phyloP scores from a whole-genome alignment of 92 coral and sea anemone genomes.

The Epizoanthus ramosus region DNA sequence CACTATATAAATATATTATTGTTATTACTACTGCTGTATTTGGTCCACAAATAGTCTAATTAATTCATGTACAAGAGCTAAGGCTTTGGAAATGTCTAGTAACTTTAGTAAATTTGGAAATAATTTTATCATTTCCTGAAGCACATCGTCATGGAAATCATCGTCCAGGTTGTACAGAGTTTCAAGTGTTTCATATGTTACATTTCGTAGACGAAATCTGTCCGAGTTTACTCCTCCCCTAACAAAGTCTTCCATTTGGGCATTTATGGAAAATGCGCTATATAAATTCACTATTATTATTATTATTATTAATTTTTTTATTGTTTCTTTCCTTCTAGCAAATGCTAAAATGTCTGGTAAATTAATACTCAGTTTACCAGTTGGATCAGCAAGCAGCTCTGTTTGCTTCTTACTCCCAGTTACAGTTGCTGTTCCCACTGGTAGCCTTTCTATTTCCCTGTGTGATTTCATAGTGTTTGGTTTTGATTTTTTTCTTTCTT shows the following conservation, averaged over 20 bases:
- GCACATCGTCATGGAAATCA: constrained; percentile 19
- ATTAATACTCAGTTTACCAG: constrained; percentile 5
- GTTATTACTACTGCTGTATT: background rate
- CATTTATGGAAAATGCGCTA: no score
- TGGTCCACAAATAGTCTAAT: background rate
- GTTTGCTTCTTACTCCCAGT: no score
- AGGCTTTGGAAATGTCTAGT: background rate
- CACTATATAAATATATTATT: no score
- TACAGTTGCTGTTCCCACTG: no score
- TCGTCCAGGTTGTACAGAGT: constrained; percentile 27
- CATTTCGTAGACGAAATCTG: background rate
- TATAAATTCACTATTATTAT: no score
- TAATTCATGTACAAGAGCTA: constrained; percentile 18
- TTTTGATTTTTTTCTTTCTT: background rate
- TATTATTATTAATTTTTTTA: no score
- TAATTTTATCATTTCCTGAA: constrained; percentile 11
- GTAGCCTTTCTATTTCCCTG: background rate
- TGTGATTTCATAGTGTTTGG: background rate
- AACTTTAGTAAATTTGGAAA: background rate
- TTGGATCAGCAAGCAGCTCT: background rate
- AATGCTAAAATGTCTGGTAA: background rate
- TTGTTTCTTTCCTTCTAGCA: background rate
- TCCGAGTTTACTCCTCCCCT: background rate
- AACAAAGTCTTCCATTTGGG: no score
- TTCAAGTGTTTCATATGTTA: constrained; percentile 1